phyloP scores from a whole-genome alignment of 2,113 vertebrate genomes.

The Otocyon megalotis region DNA sequence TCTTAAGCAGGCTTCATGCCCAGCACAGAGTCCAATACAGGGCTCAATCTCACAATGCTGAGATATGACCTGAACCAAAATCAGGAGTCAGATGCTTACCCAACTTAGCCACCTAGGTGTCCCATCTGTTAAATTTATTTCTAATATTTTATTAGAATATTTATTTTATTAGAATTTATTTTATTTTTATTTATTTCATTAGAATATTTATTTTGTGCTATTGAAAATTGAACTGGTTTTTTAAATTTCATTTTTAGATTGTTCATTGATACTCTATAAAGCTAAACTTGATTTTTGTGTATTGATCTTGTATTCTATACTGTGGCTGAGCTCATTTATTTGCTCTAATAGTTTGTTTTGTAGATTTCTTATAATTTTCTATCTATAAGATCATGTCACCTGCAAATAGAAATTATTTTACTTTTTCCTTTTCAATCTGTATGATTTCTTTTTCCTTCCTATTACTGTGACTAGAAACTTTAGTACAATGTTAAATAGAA shows the following conservation, averaged over 20 bases:
- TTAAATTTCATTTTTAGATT: slow-evolving; percentile 28
- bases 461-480: not conserved
- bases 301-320: not conserved
- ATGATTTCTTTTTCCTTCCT: not conserved
- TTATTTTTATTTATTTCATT: too few relatives aligned
- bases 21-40: not conserved
- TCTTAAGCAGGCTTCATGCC: not conserved
- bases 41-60: not conserved
- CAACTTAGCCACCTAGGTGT: not conserved
- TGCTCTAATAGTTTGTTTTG: not conserved
- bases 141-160: slow-evolving; percentile 7
- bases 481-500: not conserved
- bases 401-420: not conserved
- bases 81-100: not conserved
- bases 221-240: too few relatives aligned
- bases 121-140: not conserved
- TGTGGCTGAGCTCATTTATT: not conserved
- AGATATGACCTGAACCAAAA: not conserved
- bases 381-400: not conserved
- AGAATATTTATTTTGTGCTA: too few relatives aligned
- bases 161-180: too few relatives aligned
- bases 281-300: not conserved
- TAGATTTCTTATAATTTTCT: not conserved
- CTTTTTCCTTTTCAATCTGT: not conserved
- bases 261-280: not conserved